phyloP scores from a whole-genome alignment of 2,113 vertebrate species.

The Struthio camelus region DNA sequence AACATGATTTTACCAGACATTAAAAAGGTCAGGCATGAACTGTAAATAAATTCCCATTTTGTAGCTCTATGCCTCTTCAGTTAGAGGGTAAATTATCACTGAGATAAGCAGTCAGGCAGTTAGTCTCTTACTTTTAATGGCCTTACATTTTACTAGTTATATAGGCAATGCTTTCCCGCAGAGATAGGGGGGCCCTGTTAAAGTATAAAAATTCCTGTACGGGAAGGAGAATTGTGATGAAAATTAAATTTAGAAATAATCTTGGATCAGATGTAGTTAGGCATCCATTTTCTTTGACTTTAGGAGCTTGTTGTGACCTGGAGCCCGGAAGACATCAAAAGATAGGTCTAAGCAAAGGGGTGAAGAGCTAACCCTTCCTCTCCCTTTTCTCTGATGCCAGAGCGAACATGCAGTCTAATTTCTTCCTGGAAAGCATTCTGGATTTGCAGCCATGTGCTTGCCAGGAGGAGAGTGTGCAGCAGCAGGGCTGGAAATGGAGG shows the following conservation, averaged over 20 bases:
- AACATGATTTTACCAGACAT: slow-evolving; percentile 28
- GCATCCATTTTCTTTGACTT: not conserved
- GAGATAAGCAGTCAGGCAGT: not conserved
- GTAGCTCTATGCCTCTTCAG: not conserved
- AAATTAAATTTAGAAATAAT: not conserved
- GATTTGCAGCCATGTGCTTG: not conserved
- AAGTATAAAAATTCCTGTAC: not conserved
- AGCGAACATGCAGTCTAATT: not conserved
- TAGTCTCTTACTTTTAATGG: not conserved
- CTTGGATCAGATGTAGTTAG: not conserved
- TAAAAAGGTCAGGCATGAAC: slow-evolving; percentile 58
- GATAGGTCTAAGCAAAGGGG: not conserved
- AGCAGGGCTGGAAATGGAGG: not conserved
- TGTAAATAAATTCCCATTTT: slow-evolving; percentile 58
- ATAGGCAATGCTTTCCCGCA: not conserved
- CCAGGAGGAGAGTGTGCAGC: not conserved
- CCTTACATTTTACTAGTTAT: not conserved
- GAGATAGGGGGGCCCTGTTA: not conserved
- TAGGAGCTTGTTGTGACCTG: not conserved
- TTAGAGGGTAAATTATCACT: slow-evolving; percentile 33
- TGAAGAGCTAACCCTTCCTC: not conserved
- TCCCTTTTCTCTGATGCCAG: not conserved
- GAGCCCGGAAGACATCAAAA: not conserved
- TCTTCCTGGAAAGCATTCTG: not conserved
- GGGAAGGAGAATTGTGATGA: not conserved